These are phyloP conservation scores for Hypomecis atomaria DNA, from an alignment of 2,888 invertebrate species.

Conservation along the genomic window DNA sequence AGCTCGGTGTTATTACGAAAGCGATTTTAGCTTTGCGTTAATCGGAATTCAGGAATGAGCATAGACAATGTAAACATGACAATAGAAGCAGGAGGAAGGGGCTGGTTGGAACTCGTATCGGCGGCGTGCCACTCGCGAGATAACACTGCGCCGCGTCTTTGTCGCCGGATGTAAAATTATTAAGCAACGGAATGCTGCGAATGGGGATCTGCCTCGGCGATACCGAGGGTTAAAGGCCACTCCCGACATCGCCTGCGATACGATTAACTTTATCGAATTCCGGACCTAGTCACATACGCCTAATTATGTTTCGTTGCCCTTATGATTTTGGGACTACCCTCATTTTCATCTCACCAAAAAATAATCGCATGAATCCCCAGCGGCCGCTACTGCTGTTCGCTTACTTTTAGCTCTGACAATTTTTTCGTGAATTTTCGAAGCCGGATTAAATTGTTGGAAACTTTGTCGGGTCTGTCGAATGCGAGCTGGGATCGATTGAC, in stretches of 20 bases:
- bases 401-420: slow-evolving; percentile 54
- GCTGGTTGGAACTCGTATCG: slow-evolving; percentile 74
- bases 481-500: slow-evolving; percentile 63
- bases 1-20: slow-evolving; percentile 55
- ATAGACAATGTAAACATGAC: slow-evolving; percentile 83
- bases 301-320: slow-evolving; percentile 46
- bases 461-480: slow-evolving; percentile 67
- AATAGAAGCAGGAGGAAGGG: slow-evolving; percentile 72
- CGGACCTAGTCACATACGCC: slow-evolving; percentile 43
- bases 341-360: slow-evolving; percentile 31
- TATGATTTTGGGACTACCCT: slow-evolving; percentile 24
- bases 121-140: slow-evolving; percentile 78
- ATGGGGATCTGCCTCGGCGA: slow-evolving; percentile 63
- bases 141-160: slow-evolving; percentile 77
- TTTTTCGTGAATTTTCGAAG: slow-evolving; percentile 70
- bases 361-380: slow-evolving; percentile 36
- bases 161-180: slow-evolving; percentile 79
- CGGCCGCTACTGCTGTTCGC: slow-evolving; percentile 29
- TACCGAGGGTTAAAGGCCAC: slow-evolving; percentile 60
- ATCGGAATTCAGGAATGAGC: slow-evolving; percentile 80
- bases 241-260: slow-evolving; percentile 54
- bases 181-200: slow-evolving; percentile 72
- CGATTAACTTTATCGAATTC: slow-evolving; percentile 61
- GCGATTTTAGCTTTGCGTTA: slow-evolving; percentile 69
- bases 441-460: slow-evolving; percentile 74